A percentile compares a stretch with the other conserved stretches of the same genome.
phyloP scores from a whole-genome alignment of 1,140 invertebrate species.

The Hydropsyche tenuis region DNA sequence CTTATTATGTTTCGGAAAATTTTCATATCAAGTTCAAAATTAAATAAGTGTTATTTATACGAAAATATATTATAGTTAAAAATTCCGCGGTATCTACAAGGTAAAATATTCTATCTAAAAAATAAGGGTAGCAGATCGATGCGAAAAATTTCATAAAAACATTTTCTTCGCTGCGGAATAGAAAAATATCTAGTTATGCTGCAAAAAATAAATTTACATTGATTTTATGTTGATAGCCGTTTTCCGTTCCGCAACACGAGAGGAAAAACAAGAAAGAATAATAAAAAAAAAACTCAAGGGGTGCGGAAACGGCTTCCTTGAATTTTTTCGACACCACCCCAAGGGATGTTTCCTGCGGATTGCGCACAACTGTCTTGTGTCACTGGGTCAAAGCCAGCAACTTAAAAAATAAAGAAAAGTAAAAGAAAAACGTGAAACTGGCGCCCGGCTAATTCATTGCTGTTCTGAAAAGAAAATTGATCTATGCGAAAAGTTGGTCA shows the following conservation, averaged over 20 bases:
- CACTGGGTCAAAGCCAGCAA: constrained; percentile 8
- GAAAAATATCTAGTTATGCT: too few species aligned
- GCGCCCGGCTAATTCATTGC: constrained; percentile 3
- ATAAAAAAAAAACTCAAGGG: background rate
- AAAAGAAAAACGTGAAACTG: background rate
- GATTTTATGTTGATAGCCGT: constrained; percentile 6
- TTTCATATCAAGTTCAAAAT: too few species aligned
- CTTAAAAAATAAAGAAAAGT: background rate
- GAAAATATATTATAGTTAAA: too few species aligned
- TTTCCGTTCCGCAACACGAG: background rate
- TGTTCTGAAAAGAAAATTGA: constrained; percentile 14
- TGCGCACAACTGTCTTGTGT: constrained; percentile 3
- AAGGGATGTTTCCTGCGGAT: background rate
- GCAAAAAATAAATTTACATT: constrained; percentile 11
- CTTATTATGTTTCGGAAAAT: too few species aligned
- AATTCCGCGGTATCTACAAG: too few species aligned
- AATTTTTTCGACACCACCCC: background rate
- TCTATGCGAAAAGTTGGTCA: constrained; percentile 10
- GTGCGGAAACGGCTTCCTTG: background rate
- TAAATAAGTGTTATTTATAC: too few species aligned
- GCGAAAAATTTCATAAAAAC: too few species aligned
- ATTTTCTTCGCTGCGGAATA: too few species aligned
- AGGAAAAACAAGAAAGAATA: background rate
- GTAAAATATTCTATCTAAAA: too few species aligned
- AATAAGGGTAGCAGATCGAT: too few species aligned